Base-by-base conservation (phyloP, 2,797 vertebrate genomes). In the Taenioides sp. region DNA sequence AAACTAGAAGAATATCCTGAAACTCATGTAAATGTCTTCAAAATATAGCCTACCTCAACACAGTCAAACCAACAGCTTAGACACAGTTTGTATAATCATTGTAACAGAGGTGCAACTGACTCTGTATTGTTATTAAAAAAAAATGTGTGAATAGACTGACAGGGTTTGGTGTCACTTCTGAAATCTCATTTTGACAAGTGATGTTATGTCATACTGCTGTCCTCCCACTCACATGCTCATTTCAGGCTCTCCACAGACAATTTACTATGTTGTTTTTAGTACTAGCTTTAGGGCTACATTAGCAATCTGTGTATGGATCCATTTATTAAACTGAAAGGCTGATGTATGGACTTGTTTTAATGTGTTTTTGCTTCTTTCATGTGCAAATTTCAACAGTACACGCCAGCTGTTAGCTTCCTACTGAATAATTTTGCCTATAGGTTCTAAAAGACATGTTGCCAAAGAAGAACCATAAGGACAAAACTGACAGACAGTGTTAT, bases 201-300 rank as follows among this genome's bases (percentile, higher is more conserved):
- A 4, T 20, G 74, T 76, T 71, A 69, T 79, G 72, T 78, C 80
- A 80, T 6, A 23, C 34, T 34, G 70, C 69, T 77, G 80, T 84
- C 84, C 80, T 80, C 84, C 80, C 79, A 78, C 81, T 60, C 76
- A 73, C 70, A 31, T 63, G 63, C 75, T 76, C 72, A 72, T 76
- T 80, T 79, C 57, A 55, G 69, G n/a, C 7, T 34, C 57, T 23
- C 18, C 25, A 31, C 17, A 47, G 37, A 65, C 34, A 23, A 23
- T 37, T 50, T 25, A 61, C 18, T n/a, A 65, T 65, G 12, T 58
- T 55, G 54, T 55, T 23, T 55, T 55, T 47, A 17, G 43, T 47
- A 16, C 43, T 47, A 47, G 14, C 43, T 47, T 47, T 47, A 14
- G 43, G 43, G 43, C 0, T 47, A 47, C 43, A 47, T 47, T 16